Conservation (phyloP, 2,113 vertebrate species). For the Hippocampus guttulatus region DNA sequence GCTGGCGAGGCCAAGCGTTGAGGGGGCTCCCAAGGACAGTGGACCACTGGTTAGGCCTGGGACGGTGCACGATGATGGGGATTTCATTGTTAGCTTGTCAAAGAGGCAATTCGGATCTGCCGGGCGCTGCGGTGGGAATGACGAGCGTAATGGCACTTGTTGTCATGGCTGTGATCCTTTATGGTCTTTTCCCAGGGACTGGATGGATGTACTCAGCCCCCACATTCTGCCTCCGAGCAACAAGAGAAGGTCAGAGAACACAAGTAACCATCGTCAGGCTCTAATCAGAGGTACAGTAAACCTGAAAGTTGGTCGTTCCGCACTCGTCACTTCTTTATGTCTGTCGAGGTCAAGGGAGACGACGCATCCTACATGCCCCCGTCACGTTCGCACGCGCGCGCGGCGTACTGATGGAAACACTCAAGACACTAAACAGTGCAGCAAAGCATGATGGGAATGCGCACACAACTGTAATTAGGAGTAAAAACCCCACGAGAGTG, state of each 20-base stretch:
- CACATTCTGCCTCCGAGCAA: conserved; percentile 67
- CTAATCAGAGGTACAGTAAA: conserved; percentile 58
- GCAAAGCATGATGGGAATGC: conserved; percentile 20
- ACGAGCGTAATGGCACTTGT: conserved; percentile 17
- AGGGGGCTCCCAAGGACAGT: conserved; percentile 55
- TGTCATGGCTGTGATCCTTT: conserved; percentile 56
- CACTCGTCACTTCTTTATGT: conserved; percentile 21
- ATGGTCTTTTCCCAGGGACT: conserved; percentile 66
- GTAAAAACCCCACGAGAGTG: conserved; percentile 33
- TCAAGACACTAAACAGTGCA: conserved; percentile 17
- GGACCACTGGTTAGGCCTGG: conserved; percentile 42
- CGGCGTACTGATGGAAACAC: conserved; percentile 30
- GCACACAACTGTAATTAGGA: conserved; percentile 58
- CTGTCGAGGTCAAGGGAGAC: conserved; percentile 25
- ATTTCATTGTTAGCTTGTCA: conserved; percentile 56
- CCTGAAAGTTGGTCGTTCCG: conserved; percentile 34
- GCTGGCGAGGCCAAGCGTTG: conserved; percentile 27
- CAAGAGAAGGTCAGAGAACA: conserved; percentile 55
- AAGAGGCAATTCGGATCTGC: conserved; percentile 30
- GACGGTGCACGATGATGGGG: conserved; percentile 48
- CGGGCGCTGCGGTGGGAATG: conserved; percentile 31
- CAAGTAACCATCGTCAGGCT: conserved; percentile 42
- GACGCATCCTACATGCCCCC: conserved; percentile 27
- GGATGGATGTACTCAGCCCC: conserved; percentile 75
- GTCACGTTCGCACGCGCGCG: conserved; percentile 20